Conservation (phyloP, 2,113 vertebrate species). For the Grammomys surdaster region DNA sequence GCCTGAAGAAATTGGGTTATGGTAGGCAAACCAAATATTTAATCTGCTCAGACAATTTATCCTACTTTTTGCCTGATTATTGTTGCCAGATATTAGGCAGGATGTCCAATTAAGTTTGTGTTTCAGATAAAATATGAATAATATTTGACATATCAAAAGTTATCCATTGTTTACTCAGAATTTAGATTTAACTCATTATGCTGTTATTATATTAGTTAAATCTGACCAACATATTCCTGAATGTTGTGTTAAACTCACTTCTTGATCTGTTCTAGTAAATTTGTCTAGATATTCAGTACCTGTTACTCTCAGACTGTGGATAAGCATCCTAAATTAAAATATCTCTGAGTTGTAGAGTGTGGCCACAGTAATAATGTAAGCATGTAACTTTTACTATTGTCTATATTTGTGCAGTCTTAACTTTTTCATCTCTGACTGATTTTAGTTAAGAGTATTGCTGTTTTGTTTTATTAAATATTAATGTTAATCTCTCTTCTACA, state of each 20-base stretch:
- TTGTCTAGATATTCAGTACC: constrained; percentile 37
- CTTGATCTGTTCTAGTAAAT: background rate
- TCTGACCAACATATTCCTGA: background rate
- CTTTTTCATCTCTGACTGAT: background rate
- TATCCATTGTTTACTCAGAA: background rate
- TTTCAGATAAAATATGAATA: background rate
- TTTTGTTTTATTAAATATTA: background rate
- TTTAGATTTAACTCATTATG: background rate
- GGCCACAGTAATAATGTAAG: background rate
- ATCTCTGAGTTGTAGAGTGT: background rate
- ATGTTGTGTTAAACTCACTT: background rate
- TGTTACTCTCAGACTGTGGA: background rate
- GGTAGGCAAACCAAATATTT: background rate
- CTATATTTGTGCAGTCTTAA: constrained; percentile 20
- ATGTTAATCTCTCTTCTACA: background rate
- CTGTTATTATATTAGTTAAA: background rate
- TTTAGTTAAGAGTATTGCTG: background rate
- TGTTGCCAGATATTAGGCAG: background rate
- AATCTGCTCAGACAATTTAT: background rate
- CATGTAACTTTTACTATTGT: background rate
- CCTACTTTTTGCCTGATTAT: background rate
- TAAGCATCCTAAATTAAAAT: constrained; percentile 44
- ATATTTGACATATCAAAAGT: background rate
- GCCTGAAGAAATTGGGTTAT: background rate
- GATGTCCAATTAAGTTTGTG: background rate